These are phyloP conservation scores for Alcedo quadribrachys DNA, from an alignment of 2,797 vertebrate genomes.

Conservation along the genomic window DNA sequence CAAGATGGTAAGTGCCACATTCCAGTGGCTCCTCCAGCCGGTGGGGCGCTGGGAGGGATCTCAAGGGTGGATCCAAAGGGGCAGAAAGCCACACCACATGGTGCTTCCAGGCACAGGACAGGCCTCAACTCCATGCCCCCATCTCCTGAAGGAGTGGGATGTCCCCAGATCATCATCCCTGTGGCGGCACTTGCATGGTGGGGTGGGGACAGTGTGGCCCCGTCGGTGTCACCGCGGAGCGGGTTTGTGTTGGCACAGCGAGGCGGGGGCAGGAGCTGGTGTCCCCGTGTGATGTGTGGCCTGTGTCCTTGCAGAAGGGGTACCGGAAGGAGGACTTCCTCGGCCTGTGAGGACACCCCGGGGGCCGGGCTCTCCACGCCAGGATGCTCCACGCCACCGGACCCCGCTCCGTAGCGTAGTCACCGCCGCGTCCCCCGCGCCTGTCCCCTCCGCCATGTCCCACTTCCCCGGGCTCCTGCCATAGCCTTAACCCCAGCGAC, in stretches of 20 bases:
- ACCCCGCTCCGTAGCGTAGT: not conserved
- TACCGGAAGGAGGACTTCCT: slow-evolving; percentile 84
- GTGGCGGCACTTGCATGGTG: not conserved
- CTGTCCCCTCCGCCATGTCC: fast-evolving
- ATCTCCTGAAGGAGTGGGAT: not conserved
- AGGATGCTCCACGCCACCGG: not conserved
- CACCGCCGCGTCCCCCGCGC: fast-evolving
- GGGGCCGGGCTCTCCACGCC: not conserved
- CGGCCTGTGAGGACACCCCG: slow-evolving; percentile 64
- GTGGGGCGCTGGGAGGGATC: fast-evolving
- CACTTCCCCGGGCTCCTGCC: not conserved
- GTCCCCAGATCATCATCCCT: not conserved
- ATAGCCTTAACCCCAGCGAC: not conserved
- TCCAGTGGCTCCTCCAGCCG: fast-evolving
- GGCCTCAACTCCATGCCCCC: fast-evolving
- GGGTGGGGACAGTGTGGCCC: not conserved
- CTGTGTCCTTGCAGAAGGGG: slow-evolving; percentile 76
- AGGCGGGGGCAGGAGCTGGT: fast-evolving
- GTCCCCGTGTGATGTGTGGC: not conserved
- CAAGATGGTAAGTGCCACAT: slow-evolving; percentile 78
- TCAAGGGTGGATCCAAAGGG: not conserved
- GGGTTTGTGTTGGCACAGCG: fast-evolving
- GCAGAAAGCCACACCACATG: not conserved
- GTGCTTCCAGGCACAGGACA: fast-evolving
- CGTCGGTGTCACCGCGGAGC: fast-evolving